Evolutionary conservation across 2,113 vertebrate species (phyloP), one percentile per base, ranked within the genome.

Genomic region (Peromyscus polionotus): DNA sequence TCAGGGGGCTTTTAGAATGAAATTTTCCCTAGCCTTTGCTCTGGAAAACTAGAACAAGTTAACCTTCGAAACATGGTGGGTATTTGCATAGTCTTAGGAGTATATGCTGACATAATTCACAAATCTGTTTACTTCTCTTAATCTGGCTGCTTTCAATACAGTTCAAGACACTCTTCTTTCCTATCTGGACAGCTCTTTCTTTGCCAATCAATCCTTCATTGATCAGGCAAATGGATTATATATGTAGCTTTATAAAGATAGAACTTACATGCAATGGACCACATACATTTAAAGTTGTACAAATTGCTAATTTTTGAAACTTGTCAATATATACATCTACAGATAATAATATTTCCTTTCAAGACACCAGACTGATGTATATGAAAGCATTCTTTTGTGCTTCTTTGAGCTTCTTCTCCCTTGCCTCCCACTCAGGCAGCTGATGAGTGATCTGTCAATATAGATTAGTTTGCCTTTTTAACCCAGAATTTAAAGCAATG

Each of bases 41-140:
- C 59, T 83, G 13, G n/a, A 92, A 96, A 96, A n/a, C 33, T 33
- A 84, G 48, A 80, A 92, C 48, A 7, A 90, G 17, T 48, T 95
- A 63, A 70, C 10, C 8, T 94, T 96, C 84, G 68, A 63, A 79
- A 96, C 92, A 94, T 85, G 4, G 16, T 91, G 28, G 2, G 77
- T 16, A 77, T 67, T 92, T 63, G 20, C n/a, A 42, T 92, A 63
- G 1, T 84, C 45, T n/a, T 75, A 0, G 70, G 31, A 16, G 12
- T 73, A 84, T 92, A 93, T 92, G 92, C 68, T 51, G 33, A 92
- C 93, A 92, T 96, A 75, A 84, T 26, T 97, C 12, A 70, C 36
- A 96, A 67, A 84, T 88, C 20, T 90, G 8, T 3, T 33, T 57
- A 68, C 1, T 80, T 95, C 45, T 91, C 12, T 90, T 95, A 31